Percentiles rank a stretch among this genome's conserved stretches.
phyloP scores from a whole-genome alignment of 2,888 invertebrate genomes.

The Helleia helle region DNA sequence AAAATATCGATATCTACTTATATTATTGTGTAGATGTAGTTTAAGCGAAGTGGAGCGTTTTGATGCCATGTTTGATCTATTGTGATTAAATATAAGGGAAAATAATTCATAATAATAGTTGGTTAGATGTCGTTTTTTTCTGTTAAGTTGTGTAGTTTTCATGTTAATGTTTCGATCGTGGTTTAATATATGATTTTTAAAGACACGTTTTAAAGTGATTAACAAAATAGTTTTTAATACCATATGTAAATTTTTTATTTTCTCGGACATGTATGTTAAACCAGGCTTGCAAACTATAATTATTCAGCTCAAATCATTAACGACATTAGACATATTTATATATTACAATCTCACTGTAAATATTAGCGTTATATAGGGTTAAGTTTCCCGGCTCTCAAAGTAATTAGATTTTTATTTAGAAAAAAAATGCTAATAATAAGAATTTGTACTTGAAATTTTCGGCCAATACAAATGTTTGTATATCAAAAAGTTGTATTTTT shows the following conservation, averaged over 20 bases:
- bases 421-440: slow-evolving; percentile 51
- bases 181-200: background rate
- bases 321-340: slow-evolving; percentile 65
- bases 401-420: slow-evolving; percentile 63
- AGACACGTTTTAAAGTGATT: background rate
- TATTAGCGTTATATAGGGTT: slow-evolving; percentile 52
- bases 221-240: background rate
- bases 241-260: background rate
- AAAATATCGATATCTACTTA: slow-evolving; percentile 52
- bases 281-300: slow-evolving; percentile 18
- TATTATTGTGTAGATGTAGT: slow-evolving; percentile 51
- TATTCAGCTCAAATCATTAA: slow-evolving; percentile 68
- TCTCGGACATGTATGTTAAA: background rate
- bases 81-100: slow-evolving; percentile 27
- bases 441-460: slow-evolving; percentile 59
- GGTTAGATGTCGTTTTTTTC: slow-evolving; percentile 22
- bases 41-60: slow-evolving; percentile 32
- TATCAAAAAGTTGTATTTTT: slow-evolving; percentile 68
- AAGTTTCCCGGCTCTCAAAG: slow-evolving; percentile 73
- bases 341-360: slow-evolving; percentile 69
- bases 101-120: slow-evolving; percentile 25
- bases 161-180: slow-evolving; percentile 14
- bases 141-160: slow-evolving; percentile 32
- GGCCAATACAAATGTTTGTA: slow-evolving; percentile 68
- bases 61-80: slow-evolving; percentile 40